Percentiles rank a stretch among this genome's conserved stretches.
phyloP scores from a whole-genome alignment of 2,113 vertebrate genomes.

The Psittacara wagleri region DNA sequence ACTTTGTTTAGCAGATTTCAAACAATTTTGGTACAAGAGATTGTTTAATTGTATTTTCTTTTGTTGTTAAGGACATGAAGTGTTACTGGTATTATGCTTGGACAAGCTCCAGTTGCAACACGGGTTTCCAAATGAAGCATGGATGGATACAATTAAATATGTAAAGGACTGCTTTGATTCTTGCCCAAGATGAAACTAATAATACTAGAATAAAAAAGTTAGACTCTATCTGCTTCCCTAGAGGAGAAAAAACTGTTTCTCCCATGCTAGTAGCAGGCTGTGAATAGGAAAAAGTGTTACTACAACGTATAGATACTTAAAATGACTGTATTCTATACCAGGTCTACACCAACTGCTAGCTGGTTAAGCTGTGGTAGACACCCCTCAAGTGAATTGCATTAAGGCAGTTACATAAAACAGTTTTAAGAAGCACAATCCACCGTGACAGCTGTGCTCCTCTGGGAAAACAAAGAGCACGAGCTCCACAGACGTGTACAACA shows the following conservation, averaged over 20 bases:
- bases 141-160: neutral
- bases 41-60: slow-evolving; percentile 42
- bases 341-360: neutral
- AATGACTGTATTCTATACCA: neutral
- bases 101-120: neutral
- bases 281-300: neutral
- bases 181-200: slow-evolving; percentile 14
- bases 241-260: neutral
- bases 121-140: slow-evolving; percentile 10
- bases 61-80: slow-evolving; percentile 15
- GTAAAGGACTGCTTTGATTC: neutral
- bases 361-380: neutral
- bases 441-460: neutral
- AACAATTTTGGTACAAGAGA: neutral
- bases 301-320: neutral
- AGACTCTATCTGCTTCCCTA: neutral
- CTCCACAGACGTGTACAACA: neutral
- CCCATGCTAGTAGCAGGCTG: neutral
- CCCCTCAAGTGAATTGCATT: accelerated
- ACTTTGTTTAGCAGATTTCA: neutral
- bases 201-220: neutral
- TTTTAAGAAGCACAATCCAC: neutral
- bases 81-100: neutral
- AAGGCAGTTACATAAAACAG: neutral
- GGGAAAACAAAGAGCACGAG: accelerated